Conservation (phyloP, 2,888 invertebrate genomes). For the Andrena trimmerana region DNA sequence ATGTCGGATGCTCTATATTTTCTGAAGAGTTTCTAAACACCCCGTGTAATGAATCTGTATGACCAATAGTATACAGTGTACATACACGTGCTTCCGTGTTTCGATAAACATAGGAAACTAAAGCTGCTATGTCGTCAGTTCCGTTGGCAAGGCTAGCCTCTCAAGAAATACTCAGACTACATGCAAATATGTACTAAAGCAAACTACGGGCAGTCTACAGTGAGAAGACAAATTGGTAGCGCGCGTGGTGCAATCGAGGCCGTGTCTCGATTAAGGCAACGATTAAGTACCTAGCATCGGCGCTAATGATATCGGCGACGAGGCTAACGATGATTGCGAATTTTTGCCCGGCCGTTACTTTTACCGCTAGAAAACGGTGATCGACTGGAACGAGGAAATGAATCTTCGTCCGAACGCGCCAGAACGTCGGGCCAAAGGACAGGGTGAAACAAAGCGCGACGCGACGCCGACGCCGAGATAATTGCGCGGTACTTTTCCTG, state of each 20-base stretch:
- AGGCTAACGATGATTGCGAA: conserved; percentile 23
- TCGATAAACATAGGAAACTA: too few species aligned
- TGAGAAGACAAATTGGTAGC: conserved; percentile 20
- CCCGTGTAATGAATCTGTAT: too few species aligned
- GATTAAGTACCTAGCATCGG: conserved; percentile 27
- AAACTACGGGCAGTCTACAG: neutral
- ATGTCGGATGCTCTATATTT: too few species aligned
- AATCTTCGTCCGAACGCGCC: conserved; percentile 1
- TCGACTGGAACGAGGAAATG: conserved; percentile 48
- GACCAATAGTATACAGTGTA: too few species aligned
- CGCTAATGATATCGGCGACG: neutral
- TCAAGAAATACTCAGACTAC: too few species aligned
- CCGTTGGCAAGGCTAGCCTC: too few species aligned
- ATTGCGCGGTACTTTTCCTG: conserved; percentile 48
- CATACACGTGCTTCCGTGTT: too few species aligned
- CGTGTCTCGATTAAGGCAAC: conserved; percentile 9
- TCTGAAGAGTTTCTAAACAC: too few species aligned
- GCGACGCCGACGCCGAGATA: conserved; percentile 13
- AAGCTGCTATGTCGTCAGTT: too few species aligned
- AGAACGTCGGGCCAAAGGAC: neutral
- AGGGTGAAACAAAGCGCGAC: neutral
- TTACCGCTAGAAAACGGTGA: conserved; percentile 42
- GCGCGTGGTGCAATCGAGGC: conserved; percentile 42
- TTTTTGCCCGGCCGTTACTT: conserved; percentile 30
- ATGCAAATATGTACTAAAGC: neutral